Conservation (phyloP, 2,113 vertebrate species). For the Meleagris gallopavo region DNA sequence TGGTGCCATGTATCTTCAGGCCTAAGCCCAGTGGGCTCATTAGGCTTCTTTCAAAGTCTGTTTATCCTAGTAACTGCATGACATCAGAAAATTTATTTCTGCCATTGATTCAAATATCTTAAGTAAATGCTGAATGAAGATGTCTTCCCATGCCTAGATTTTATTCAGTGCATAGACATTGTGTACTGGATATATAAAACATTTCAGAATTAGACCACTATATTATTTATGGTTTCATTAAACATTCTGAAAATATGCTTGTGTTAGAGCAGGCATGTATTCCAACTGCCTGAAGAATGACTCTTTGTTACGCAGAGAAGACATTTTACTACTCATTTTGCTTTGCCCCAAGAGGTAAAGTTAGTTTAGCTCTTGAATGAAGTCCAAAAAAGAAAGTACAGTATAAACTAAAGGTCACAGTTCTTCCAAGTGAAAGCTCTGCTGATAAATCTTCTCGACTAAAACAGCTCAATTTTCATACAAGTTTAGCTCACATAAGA, state of each 20-base stretch:
- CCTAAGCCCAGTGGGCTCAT: neutral
- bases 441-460: neutral
- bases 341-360: neutral
- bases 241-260: conserved; percentile 16
- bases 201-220: neutral
- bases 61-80: neutral
- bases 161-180: conserved; percentile 8
- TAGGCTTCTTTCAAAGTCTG: neutral
- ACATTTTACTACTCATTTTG: conserved; percentile 11
- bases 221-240: conserved; percentile 36
- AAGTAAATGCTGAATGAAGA: neutral
- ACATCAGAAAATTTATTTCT: conserved; percentile 13
- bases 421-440: neutral
- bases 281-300: neutral
- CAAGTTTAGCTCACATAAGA: neutral
- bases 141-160: neutral
- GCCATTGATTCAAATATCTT: neutral
- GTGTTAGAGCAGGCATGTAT: neutral
- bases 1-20: neutral
- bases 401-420: neutral
- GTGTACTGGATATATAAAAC: neutral
- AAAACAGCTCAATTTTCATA: neutral
- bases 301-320: neutral
- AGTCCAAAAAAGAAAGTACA: neutral
- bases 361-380: conserved; percentile 28